Evolutionary conservation across 2,888 invertebrate species (phyloP), one percentile per base, ranked within the genome.

Genomic region (Carcina quercana): DNA sequence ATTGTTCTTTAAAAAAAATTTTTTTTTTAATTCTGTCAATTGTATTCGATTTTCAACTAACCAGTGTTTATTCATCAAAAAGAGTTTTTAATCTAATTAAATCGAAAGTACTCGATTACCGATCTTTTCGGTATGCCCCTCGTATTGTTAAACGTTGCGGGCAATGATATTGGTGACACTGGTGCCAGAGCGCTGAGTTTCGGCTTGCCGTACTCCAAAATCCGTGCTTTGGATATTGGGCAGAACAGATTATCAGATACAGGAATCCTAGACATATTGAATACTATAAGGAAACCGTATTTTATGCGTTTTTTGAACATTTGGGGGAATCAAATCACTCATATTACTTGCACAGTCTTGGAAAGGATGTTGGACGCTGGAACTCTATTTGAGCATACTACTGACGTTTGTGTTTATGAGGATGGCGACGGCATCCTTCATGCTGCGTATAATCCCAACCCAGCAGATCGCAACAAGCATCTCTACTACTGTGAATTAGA

Each of bases 141-240:
- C n/a, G n/a, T n/a, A n/a, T n/a, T 79, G 0, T 46, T 90, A 25
- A 85, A 87, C 42, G 53, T 90, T 5, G 82, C 86, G 2, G 85
- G 83, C 3, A 90, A 90, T 43, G 67, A 68, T 1, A 86, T 90
- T 3, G 70, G 73, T 3, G 74, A 87, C 49, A 64, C 61, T 0
- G 90, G 90, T 1, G 88, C 87, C 0, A 85, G 86, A 51, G 79
- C 86, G 0, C 45, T 88, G 24, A 86, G 86, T 53, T 79, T 76
- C 25, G 78, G 78, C 1, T 42, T 89, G 52, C 88, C 88, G 2
- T 86, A 61, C 47, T 87, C 89, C 0, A 87, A 79, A 67, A 54
- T 90, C 5, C 59, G 86, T 25, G 76, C 86, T 1, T 56, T 90
- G 13, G 88, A 90, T 41, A 63, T 90, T 3, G 75, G 85, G 0